Conservation (phyloP, 2,888 invertebrate genomes). For the Bellardia bayeri region DNA sequence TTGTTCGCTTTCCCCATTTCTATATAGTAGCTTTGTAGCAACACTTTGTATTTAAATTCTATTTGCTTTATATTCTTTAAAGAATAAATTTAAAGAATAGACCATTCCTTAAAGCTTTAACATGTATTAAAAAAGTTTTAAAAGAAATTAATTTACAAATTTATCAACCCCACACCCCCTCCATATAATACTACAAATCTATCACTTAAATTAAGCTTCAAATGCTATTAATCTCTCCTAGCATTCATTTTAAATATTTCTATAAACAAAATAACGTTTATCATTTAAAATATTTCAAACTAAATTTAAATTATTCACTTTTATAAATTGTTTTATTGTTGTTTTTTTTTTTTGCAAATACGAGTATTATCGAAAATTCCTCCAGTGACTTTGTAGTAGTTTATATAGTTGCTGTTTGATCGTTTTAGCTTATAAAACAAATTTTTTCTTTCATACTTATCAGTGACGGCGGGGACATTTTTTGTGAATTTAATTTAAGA, state of each 20-base stretch:
- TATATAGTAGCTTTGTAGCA: too few species aligned
- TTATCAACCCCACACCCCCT: too few species aligned
- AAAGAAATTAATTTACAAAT: too few species aligned
- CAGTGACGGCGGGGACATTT: constrained; percentile 31
- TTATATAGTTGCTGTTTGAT: constrained; percentile 22
- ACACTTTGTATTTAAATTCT: too few species aligned
- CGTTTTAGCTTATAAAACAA: constrained; percentile 40
- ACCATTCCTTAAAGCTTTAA: too few species aligned
- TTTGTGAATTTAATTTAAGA: background rate
- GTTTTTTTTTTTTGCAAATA: background rate
- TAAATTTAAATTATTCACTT: background rate
- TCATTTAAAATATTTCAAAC: background rate
- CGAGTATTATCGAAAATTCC: constrained; percentile 34
- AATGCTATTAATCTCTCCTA: too few species aligned
- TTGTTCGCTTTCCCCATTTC: too few species aligned
- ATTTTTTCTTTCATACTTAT: constrained; percentile 27
- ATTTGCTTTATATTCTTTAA: too few species aligned
- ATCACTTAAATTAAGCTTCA: too few species aligned
- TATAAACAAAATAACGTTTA: background rate
- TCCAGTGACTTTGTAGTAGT: constrained; percentile 3
- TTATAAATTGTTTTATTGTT: constrained; percentile 33
- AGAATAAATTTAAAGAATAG: too few species aligned
- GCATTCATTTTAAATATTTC: background rate
- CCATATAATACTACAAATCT: too few species aligned
- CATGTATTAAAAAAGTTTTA: too few species aligned